Evolutionary conservation across 1,140 invertebrate genomes (phyloP), one percentile per base, ranked within the genome.

Genomic region (Pomacea maculata): DNA sequence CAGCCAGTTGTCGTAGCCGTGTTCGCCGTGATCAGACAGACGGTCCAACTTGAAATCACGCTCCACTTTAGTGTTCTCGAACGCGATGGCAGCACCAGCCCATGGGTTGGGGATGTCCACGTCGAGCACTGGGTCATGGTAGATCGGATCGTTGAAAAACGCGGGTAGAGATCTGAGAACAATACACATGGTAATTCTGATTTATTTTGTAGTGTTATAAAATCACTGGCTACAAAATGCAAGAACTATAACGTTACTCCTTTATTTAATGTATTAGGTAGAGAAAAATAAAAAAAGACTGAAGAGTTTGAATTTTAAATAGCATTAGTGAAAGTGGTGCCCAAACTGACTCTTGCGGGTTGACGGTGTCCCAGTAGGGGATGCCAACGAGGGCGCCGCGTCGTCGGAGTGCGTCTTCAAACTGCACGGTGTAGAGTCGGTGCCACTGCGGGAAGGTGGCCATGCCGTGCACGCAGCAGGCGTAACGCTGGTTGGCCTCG

Each of bases 401-500:
- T 14, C 83, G 67, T 29, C 80, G 54, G 52, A 85, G 81, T 17
- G 84, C 84, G 73, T 85, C 83, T 68, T 85, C 83, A 75, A 85
- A 71, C 79, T 85, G 84, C 21, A 85, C 77, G n/a, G 83, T 83
- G 78, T 83, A 83, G 15, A 85, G 74, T 64, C 84, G 71, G 77
- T 85, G 84, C 84, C 84, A 85, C 71, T 84, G 84, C 9, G 83
- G 84, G 75, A 85, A 85, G 29, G 81, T 84, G 52, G 84, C 79
- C 84, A 82, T 83, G 17, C 84, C 84, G 68, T 84, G 83, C 57
- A 84, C 52, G 72, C 83, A 85, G 81, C 84, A 85, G n/a, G 83
- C 84, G 71, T 78, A 84, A 21, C 82, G 78, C 10, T 81, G 12
- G n/a, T 57, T 63, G n/a, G 83, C 81, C 19, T 61, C 73, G 2